Evolutionary conservation across 2,888 invertebrate genomes (phyloP).

Genomic region (Quadroppia sp.): DNA sequence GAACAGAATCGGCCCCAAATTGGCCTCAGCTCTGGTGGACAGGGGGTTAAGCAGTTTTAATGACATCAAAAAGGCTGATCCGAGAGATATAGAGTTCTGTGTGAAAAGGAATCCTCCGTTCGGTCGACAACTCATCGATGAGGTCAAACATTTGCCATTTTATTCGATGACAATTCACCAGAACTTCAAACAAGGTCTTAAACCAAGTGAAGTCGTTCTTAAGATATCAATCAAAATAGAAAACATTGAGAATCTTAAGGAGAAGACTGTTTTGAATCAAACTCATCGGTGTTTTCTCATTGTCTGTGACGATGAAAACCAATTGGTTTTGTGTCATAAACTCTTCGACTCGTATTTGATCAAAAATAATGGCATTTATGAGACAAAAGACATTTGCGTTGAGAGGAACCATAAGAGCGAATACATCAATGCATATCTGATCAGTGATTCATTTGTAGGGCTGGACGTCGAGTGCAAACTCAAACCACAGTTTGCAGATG

Average conservation of each 20-base stretch:
- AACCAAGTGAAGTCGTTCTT: background rate
- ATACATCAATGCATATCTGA: conserved; percentile 1
- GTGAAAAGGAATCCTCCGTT: conserved; percentile 37
- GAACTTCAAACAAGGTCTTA: background rate
- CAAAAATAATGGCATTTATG: conserved; percentile 18
- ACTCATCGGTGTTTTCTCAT: conserved; percentile 9
- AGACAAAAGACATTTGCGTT: background rate
- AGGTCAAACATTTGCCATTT: conserved; percentile 22
- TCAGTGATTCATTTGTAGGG: conserved; percentile 35
- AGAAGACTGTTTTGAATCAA: background rate
- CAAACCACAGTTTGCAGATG: background rate
- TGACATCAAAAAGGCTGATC: conserved; percentile 63
- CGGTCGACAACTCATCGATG: conserved; percentile 36
- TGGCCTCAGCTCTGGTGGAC: conserved; percentile 62
- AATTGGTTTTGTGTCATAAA: background rate
- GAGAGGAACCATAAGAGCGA: background rate
- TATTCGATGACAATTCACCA: conserved; percentile 15
- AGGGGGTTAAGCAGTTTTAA: conserved; percentile 66
- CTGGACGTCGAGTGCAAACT: conserved; percentile 31
- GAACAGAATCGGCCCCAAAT: conserved; percentile 62
- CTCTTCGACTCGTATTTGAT: background rate
- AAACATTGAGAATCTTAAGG: background rate
- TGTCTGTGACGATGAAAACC: background rate
- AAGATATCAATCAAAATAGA: background rate
- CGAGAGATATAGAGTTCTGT: conserved; percentile 66